These are phyloP conservation scores for Capreolus pygargus DNA, from an alignment of 2,113 vertebrate genomes.

Conservation along the genomic window DNA sequence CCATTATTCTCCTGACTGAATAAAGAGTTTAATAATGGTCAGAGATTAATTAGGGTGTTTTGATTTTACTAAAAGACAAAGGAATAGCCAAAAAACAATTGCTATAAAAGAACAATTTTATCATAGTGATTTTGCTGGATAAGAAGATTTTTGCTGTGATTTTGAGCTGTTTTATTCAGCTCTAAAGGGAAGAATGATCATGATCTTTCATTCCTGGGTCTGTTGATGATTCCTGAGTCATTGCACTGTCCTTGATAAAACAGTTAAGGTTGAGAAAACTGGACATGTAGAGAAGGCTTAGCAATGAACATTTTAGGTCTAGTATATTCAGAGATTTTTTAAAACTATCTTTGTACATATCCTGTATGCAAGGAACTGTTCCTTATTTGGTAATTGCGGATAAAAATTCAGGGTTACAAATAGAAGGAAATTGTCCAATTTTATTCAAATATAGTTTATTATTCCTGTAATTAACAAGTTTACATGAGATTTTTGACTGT, in stretches of 20 bases:
- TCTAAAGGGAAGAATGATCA: neutral
- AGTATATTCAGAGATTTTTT: neutral
- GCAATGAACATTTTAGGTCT: neutral
- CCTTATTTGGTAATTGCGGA: neutral
- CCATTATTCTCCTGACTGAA: neutral
- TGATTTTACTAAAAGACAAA: neutral
- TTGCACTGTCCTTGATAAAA: neutral
- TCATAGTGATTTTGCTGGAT: neutral
- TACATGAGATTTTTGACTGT: neutral
- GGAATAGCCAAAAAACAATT: neutral
- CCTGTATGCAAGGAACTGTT: neutral
- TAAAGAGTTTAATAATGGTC: slow-evolving; percentile 9
- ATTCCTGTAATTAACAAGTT: neutral
- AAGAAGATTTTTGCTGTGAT: neutral
- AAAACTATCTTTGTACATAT: neutral
- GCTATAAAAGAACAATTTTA: neutral
- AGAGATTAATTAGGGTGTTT: neutral
- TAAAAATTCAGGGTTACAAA: slow-evolving; percentile 18
- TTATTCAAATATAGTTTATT: neutral
- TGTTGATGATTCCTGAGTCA: neutral
- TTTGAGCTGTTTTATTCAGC: neutral
- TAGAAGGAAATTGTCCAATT: neutral
- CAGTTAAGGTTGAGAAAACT: neutral
- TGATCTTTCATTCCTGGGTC: neutral
- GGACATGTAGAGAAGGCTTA: neutral